phyloP scores from a whole-genome alignment of 2,888 invertebrate species.

The Pyrochroa serraticornis region DNA sequence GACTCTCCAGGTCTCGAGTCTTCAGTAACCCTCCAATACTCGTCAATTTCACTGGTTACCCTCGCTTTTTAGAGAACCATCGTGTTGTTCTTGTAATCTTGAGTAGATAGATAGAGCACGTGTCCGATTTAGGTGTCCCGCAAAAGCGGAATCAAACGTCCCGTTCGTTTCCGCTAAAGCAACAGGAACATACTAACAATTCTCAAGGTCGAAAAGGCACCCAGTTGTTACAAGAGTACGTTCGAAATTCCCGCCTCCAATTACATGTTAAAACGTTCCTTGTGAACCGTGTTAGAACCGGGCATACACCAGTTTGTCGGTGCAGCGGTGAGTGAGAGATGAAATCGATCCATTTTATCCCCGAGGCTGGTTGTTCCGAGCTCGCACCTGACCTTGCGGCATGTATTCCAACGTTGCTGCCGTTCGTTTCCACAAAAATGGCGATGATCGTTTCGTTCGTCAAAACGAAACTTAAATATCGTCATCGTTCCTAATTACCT shows the following conservation, averaged over 20 bases:
- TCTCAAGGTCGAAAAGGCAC: too few species aligned
- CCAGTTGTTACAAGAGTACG: too few species aligned
- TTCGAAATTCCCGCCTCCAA: slow-evolving; percentile 1
- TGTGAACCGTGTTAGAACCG: background rate
- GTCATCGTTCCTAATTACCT: background rate
- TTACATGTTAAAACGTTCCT: slow-evolving; percentile 28
- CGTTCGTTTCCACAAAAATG: slow-evolving; percentile 26
- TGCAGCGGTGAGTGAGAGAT: slow-evolving; percentile 37
- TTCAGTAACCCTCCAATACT: background rate
- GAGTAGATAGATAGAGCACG: too few species aligned
- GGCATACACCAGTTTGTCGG: slow-evolving; percentile 34
- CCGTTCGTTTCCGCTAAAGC: too few species aligned
- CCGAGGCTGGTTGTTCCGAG: slow-evolving; percentile 35
- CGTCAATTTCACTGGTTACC: too few species aligned
- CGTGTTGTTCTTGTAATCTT: too few species aligned
- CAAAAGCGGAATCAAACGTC: too few species aligned
- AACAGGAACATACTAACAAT: too few species aligned
- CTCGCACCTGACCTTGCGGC: slow-evolving; percentile 41
- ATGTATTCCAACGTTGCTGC: slow-evolving; percentile 25
- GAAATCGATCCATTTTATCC: slow-evolving; percentile 45
- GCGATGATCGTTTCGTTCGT: slow-evolving; percentile 4
- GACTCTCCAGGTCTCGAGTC: slow-evolving; percentile 28
- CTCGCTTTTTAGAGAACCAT: too few species aligned
- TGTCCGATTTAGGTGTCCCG: too few species aligned
- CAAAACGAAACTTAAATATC: background rate